A percentile compares a stretch with the other conserved stretches of the same genome.
Evolutionary conservation across 2,888 invertebrate species (phyloP).

Genomic region (Tenthredo mesomela): DNA sequence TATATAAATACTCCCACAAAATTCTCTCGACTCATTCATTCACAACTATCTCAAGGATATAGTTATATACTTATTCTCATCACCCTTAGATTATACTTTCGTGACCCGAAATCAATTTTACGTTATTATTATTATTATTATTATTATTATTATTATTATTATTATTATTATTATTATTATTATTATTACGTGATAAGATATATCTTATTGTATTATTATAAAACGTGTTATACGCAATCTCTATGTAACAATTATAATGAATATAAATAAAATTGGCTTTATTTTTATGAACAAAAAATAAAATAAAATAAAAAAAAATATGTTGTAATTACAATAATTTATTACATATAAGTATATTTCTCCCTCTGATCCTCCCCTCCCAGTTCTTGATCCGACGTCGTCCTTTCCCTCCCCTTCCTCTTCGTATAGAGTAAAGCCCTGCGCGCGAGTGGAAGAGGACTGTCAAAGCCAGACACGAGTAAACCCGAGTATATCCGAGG

Average conservation of each 20-base stretch:
- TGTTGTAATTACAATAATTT: too few species aligned
- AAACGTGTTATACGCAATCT: too few species aligned
- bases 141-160: too few species aligned
- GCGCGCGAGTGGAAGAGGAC: conserved; percentile 63
- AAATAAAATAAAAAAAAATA: too few species aligned
- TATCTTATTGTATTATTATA: too few species aligned
- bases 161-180: too few species aligned
- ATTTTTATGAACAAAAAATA: too few species aligned
- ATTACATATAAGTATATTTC: too few species aligned
- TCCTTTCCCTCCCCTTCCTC: conserved; percentile 17
- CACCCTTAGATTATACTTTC: background rate
- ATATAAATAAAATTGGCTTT: too few species aligned
- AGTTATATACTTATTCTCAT: background rate
- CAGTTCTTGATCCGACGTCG: conserved; percentile 50
- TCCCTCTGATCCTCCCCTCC: conserved; percentile 53
- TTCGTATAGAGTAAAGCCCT: conserved; percentile 46
- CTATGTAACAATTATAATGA: too few species aligned
- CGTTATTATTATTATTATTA: too few species aligned
- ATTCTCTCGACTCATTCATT: conserved; percentile 68
- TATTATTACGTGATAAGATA: too few species aligned
- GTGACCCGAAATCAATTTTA: background rate
- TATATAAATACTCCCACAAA: conserved; percentile 55
- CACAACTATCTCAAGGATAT: background rate
- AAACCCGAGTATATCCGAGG: conserved; percentile 67
- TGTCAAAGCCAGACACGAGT: conserved; percentile 68